phyloP scores from a whole-genome alignment of 2,113 vertebrate species.

The Heliornis fulica region DNA sequence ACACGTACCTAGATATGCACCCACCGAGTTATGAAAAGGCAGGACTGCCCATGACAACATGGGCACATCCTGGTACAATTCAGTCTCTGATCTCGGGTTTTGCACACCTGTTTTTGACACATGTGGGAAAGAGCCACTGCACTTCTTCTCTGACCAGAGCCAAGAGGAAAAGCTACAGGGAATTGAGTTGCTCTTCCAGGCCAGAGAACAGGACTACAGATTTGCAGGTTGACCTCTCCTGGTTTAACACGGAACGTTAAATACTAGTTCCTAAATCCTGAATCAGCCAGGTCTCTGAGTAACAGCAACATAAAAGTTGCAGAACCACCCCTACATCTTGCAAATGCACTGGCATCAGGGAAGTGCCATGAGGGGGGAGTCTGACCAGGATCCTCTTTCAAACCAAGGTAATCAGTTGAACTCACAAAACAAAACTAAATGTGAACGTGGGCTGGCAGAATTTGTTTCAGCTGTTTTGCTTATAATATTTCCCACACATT shows the following conservation, averaged over 20 bases:
- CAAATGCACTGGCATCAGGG: neutral
- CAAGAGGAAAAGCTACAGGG: neutral
- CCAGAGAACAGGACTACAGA: neutral
- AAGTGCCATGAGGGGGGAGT: neutral
- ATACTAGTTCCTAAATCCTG: neutral
- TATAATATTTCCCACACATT: neutral
- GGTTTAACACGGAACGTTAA: neutral
- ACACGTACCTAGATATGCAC: fast-evolving
- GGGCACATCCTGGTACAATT: neutral
- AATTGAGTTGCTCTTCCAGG: fast-evolving
- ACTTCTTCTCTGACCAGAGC: neutral
- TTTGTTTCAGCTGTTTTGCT: neutral
- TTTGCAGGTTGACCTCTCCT: fast-evolving
- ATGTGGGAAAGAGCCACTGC: fast-evolving
- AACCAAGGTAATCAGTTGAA: neutral
- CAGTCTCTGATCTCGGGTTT: neutral
- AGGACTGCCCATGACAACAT: neutral
- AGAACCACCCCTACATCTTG: neutral
- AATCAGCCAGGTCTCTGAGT: neutral
- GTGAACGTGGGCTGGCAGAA: neutral
- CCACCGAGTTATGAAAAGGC: neutral
- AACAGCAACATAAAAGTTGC: neutral
- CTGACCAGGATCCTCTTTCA: neutral
- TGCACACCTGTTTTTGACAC: fast-evolving
- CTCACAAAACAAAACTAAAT: neutral